Evolutionary conservation across 2,888 invertebrate species (phyloP).

Genomic region (Ctenicera cuprea): DNA sequence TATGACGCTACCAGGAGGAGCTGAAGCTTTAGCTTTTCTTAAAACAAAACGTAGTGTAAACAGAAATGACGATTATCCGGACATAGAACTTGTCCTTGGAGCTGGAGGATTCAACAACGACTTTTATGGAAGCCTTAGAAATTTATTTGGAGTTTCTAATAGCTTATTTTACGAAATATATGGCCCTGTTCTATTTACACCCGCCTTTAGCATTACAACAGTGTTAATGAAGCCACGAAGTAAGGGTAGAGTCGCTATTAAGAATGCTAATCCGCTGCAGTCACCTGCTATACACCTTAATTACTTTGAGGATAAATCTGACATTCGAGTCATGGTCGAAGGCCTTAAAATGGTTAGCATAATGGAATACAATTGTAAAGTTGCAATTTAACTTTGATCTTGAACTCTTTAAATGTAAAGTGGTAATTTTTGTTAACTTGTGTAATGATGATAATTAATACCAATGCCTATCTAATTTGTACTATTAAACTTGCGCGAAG

Average conservation of each 20-base stretch:
- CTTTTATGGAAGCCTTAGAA: slow-evolving; percentile 79
- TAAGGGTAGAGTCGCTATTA: slow-evolving; percentile 82
- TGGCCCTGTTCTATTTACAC: slow-evolving; percentile 72
- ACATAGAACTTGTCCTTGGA: slow-evolving; percentile 88
- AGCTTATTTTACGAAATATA: slow-evolving; percentile 77
- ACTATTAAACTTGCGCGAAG: too few relatives aligned
- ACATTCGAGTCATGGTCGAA: slow-evolving; percentile 83
- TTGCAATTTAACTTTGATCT: slow-evolving; percentile 21
- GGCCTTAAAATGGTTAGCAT: slow-evolving; percentile 81
- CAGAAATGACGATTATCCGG: slow-evolving; percentile 77
- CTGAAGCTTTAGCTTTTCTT: slow-evolving; percentile 85
- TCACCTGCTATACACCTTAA: slow-evolving; percentile 88
- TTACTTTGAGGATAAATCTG: slow-evolving; percentile 84
- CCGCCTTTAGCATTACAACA: slow-evolving; percentile 83
- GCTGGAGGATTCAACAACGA: slow-evolving; percentile 86
- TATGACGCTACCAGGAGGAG: slow-evolving; percentile 85
- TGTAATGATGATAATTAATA: too few relatives aligned
- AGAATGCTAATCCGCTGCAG: slow-evolving; percentile 82
- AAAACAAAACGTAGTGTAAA: slow-evolving; percentile 78
- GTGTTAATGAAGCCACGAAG: slow-evolving; percentile 85
- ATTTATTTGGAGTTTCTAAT: slow-evolving; percentile 79
- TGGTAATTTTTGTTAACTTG: neutral
- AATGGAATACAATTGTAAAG: neutral
- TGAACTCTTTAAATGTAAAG: slow-evolving; percentile 22
- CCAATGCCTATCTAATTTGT: too few relatives aligned